Evolutionary conservation across 2,888 invertebrate genomes (phyloP).

Genomic region (Pediacus dermestoides): DNA sequence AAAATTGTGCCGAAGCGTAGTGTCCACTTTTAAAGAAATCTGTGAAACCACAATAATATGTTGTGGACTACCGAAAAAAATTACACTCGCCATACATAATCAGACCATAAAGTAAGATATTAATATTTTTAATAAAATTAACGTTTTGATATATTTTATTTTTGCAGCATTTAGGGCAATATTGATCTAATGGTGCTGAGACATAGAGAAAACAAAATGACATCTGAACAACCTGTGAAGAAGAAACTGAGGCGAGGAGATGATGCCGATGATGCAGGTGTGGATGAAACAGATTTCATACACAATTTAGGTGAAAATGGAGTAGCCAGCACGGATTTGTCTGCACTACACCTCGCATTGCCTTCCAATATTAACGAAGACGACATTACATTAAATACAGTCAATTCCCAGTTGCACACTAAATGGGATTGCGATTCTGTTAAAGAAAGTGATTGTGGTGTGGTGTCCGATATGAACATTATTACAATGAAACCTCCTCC

Average conservation of each 20-base stretch:
- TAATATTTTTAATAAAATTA: too few relatives aligned
- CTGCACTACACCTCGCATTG: slow-evolving; percentile 41
- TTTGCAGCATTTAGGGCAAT: too few relatives aligned
- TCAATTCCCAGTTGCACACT: slow-evolving; percentile 36
- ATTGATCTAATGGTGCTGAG: slow-evolving; percentile 68
- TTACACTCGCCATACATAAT: too few relatives aligned
- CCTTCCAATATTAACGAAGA: slow-evolving; percentile 43
- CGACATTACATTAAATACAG: slow-evolving; percentile 38
- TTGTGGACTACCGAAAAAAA: slow-evolving; percentile 32
- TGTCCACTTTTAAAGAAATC: too few relatives aligned
- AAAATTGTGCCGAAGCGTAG: too few relatives aligned
- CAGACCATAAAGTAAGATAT: too few relatives aligned
- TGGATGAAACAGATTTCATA: slow-evolving; percentile 56
- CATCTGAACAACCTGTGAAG: slow-evolving; percentile 78
- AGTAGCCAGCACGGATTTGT: slow-evolving; percentile 38
- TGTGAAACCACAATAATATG: slow-evolving; percentile 1
- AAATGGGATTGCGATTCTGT: slow-evolving; percentile 23
- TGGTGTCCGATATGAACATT: slow-evolving; percentile 27
- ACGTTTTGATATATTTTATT: too few relatives aligned
- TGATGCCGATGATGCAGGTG: slow-evolving; percentile 57
- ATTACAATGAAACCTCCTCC: slow-evolving; percentile 37
- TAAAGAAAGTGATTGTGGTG: slow-evolving; percentile 29
- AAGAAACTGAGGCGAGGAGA: slow-evolving; percentile 71
- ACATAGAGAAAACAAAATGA: slow-evolving; percentile 60
- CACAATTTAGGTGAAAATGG: slow-evolving; percentile 51